Conservation (phyloP, 1,140 invertebrate genomes). For the Drosophila bocqueti region DNA sequence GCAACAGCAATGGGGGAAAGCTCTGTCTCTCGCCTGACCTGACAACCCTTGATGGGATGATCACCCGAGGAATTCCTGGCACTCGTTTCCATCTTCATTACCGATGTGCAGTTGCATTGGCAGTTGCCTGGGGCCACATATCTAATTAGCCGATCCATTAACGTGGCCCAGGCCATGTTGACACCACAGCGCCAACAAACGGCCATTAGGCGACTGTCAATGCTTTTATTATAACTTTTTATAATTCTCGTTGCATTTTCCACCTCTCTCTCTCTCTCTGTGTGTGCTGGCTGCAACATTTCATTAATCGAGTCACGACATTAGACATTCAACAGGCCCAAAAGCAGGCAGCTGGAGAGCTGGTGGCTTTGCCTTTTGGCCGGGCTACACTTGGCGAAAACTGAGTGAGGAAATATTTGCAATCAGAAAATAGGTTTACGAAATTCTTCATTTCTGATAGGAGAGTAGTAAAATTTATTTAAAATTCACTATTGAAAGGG, state of each 20-base stretch:
- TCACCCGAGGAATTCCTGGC: not conserved
- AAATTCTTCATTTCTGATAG: too few relatives aligned
- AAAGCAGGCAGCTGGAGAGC: constrained; percentile 50
- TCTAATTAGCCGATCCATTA: constrained; percentile 76
- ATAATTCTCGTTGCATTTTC: constrained; percentile 79
- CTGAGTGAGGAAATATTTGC: not conserved
- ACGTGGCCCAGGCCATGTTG: constrained; percentile 66
- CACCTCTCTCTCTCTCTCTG: constrained; percentile 28
- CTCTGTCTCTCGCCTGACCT: constrained; percentile 1
- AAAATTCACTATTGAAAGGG: too few relatives aligned
- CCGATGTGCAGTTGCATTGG: constrained; percentile 1
- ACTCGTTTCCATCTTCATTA: constrained; percentile 16
- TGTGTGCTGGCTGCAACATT: constrained; percentile 65
- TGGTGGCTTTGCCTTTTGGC: constrained; percentile 19
- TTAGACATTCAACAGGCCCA: constrained; percentile 78
- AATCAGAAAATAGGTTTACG: not conserved
- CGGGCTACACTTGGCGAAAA: not conserved
- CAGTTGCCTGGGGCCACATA: constrained; percentile 12
- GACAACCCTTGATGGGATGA: constrained; percentile 27
- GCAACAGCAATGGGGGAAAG: constrained; percentile 29
- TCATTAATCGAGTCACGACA: constrained; percentile 83
- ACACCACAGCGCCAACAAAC: constrained; percentile 67
- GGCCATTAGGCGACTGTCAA: constrained; percentile 79
- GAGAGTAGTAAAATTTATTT: too few relatives aligned
- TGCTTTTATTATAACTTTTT: constrained; percentile 81